phyloP scores from a whole-genome alignment of 2,888 invertebrate genomes.

The Eristalis intricaria region DNA sequence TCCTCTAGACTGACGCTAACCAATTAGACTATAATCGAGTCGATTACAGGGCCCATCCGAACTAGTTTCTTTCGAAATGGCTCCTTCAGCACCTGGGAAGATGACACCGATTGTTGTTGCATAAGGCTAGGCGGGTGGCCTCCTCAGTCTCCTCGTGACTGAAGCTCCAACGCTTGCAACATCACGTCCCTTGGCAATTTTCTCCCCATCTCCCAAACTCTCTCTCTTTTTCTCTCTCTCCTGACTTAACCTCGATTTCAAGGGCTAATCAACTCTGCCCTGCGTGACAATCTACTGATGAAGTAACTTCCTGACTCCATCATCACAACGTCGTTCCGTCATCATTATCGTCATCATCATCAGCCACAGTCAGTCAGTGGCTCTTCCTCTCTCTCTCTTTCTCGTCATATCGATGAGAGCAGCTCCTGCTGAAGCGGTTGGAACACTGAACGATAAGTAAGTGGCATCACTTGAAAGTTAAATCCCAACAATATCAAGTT shows the following conservation, averaged over 20 bases:
- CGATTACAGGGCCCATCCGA: too few relatives aligned
- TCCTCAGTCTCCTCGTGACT: too few relatives aligned
- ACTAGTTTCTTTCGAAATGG: too few relatives aligned
- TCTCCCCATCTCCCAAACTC: not conserved
- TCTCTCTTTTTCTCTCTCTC: not conserved
- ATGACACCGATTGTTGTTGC: too few relatives aligned
- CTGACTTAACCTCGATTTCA: conserved; percentile 49
- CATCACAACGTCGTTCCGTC: conserved; percentile 26
- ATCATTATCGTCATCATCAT: conserved; percentile 44
- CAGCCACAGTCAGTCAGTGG: not conserved
- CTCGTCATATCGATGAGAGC: conserved; percentile 13
- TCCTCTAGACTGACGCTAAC: too few relatives aligned
- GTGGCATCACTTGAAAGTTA: conserved; percentile 67
- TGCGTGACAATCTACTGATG: conserved; percentile 35
- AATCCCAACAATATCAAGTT: conserved; percentile 68
- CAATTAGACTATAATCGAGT: too few relatives aligned
- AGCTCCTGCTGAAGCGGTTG: not conserved
- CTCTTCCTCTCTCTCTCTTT: not conserved
- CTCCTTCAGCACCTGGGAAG: too few relatives aligned
- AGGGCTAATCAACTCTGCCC: conserved; percentile 47
- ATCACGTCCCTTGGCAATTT: too few relatives aligned
- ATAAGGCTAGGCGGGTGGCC: too few relatives aligned
- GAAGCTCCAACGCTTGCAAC: too few relatives aligned
- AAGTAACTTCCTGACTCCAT: conserved; percentile 65
- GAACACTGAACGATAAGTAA: conserved; percentile 35